Percentiles rank a stretch among this genome's conserved stretches.
phyloP scores from a whole-genome alignment of 2,113 vertebrate species.

The Oxygymnocypris stewartii region DNA sequence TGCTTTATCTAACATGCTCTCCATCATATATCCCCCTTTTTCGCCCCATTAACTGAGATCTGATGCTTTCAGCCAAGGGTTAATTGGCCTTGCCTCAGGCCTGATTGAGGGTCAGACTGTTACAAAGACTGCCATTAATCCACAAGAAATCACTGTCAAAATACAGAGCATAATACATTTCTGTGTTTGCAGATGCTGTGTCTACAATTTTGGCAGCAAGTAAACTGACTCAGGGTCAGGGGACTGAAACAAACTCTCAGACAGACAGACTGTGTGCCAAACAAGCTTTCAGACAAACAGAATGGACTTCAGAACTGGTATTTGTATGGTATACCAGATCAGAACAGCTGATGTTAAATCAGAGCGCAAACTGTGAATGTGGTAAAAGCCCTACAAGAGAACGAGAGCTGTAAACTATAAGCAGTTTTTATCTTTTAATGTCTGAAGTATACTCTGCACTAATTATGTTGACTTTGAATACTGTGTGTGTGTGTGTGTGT shows the following conservation, averaged over 20 bases:
- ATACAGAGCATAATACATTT: not conserved
- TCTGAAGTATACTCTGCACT: too few species aligned
- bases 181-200: slow-evolving; percentile 19
- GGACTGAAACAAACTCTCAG: not conserved
- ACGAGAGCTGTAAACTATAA: not conserved
- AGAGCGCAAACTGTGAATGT: not conserved
- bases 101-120: slow-evolving; percentile 15
- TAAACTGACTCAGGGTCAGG: slow-evolving; percentile 6
- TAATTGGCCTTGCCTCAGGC: slow-evolving; percentile 32
- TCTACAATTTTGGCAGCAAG: slow-evolving; percentile 12
- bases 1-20: slow-evolving; percentile 8
- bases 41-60: slow-evolving; percentile 14
- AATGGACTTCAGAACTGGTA: not conserved
- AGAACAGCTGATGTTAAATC: not conserved
- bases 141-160: slow-evolving; percentile 28
- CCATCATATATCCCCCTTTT: not conserved
- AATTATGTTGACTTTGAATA: not conserved
- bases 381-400: not conserved
- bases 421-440: not conserved
- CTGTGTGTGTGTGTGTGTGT: not conserved
- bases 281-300: slow-evolving; percentile 1
- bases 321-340: not conserved
- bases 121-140: slow-evolving; percentile 29
- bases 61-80: slow-evolving; percentile 34
- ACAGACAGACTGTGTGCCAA: not conserved